Evolutionary conservation across 2,113 vertebrate genomes (phyloP).

Genomic region (Dascyllus trimaculatus): DNA sequence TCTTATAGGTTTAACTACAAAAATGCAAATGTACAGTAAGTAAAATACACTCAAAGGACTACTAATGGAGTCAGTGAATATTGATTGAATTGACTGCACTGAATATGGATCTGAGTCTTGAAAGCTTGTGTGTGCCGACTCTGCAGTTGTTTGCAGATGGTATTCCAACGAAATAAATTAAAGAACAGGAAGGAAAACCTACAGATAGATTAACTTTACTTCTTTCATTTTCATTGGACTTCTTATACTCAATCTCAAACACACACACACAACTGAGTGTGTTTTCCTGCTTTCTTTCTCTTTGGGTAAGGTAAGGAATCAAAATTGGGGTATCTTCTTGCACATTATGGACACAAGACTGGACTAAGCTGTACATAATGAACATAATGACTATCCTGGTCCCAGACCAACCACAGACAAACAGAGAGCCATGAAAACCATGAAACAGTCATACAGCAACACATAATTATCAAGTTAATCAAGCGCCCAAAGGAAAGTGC

Average conservation of each 20-base stretch:
- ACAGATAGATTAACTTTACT: background rate
- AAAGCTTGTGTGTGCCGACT: background rate
- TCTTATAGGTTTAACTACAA: background rate
- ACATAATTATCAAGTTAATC: constrained; percentile 7
- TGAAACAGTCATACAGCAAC: constrained; percentile 1
- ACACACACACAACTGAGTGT: no score
- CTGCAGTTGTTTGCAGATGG: background rate
- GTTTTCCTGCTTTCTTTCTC: no score
- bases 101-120: background rate
- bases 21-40: background rate
- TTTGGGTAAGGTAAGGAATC: background rate
- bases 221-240: no score
- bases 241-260: no score
- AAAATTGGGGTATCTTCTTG: background rate
- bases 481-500: constrained; percentile 3
- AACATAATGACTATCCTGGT: constrained; percentile 33
- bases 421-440: no score
- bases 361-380: constrained; percentile 29
- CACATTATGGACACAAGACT: constrained; percentile 1
- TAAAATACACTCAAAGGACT: background rate
- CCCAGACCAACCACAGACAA: constrained; percentile 34
- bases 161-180: background rate
- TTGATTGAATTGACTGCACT: background rate
- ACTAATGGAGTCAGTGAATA: background rate
- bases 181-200: background rate